phyloP scores from a whole-genome alignment of 2,888 invertebrate genomes.

The Conus canariensis region DNA sequence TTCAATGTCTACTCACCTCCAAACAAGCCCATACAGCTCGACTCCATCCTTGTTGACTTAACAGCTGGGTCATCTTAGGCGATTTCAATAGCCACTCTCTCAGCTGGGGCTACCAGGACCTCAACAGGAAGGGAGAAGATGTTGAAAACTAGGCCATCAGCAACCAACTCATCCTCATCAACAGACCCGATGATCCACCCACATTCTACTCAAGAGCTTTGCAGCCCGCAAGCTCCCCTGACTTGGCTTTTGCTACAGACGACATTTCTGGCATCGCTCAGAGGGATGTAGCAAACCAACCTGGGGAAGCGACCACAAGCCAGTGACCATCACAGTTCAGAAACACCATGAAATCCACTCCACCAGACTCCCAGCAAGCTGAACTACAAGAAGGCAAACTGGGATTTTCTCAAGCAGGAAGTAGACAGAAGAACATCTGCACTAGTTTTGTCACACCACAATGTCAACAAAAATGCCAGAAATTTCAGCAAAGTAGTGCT shows the following conservation, averaged over 20 bases:
- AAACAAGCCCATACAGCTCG: too few species aligned
- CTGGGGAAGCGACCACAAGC: constrained; percentile 46
- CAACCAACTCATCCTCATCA: constrained; percentile 40
- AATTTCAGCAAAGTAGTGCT: neutral
- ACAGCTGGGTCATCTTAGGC: too few species aligned
- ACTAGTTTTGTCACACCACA: neutral
- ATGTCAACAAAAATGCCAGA: neutral
- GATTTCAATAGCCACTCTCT: too few species aligned
- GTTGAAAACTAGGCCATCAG: constrained; percentile 41
- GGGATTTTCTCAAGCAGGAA: neutral
- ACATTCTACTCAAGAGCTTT: constrained; percentile 44
- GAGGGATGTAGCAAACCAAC: constrained; percentile 33
- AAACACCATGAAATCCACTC: neutral
- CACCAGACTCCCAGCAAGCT: neutral
- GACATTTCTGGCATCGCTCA: constrained; percentile 33
- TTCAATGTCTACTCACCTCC: too few species aligned
- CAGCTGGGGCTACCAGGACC: constrained; percentile 47
- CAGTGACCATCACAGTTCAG: constrained; percentile 2
- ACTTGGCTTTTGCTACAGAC: constrained; percentile 47
- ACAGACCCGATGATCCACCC: constrained; percentile 47
- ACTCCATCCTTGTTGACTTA: too few species aligned
- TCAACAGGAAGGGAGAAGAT: constrained; percentile 46
- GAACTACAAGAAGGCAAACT: neutral
- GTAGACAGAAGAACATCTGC: constrained; percentile 3
- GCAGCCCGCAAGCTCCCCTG: constrained; percentile 42